Conservation (phyloP, 2,113 vertebrate genomes). For the Pachypanchax playfairii region DNA sequence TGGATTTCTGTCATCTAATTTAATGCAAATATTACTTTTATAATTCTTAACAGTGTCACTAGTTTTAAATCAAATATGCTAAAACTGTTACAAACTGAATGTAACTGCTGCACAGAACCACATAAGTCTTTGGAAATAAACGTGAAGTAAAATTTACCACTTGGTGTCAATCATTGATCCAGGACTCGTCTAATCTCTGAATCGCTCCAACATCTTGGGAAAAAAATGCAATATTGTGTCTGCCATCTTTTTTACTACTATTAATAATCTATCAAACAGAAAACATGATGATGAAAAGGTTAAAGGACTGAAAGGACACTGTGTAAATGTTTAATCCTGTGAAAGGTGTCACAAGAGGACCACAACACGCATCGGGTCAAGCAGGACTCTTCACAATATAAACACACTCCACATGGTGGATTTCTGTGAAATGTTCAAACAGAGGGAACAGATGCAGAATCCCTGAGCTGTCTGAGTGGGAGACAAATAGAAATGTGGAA, state of each 20-base stretch:
- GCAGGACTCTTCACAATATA: conserved; percentile 11
- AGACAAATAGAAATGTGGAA: conserved; percentile 2
- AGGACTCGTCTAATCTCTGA: too few relatives aligned
- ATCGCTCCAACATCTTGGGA: too few relatives aligned
- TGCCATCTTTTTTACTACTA: background rate
- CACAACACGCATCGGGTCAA: conserved; percentile 24
- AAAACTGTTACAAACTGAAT: too few relatives aligned
- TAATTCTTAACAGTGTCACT: too few relatives aligned
- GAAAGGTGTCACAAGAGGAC: conserved; percentile 16
- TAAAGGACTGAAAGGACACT: conserved; percentile 6
- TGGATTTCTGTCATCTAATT: too few relatives aligned
- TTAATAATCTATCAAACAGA: conserved; percentile 1
- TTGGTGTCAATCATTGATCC: too few relatives aligned
- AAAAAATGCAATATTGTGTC: too few relatives aligned
- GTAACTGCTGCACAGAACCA: too few relatives aligned
- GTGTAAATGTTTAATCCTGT: conserved; percentile 39
- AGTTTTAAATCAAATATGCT: too few relatives aligned
- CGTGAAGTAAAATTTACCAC: too few relatives aligned
- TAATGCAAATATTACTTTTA: too few relatives aligned
- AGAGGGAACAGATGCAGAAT: background rate
- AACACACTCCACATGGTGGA: conserved; percentile 13
- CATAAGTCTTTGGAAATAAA: too few relatives aligned
- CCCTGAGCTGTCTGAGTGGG: background rate
- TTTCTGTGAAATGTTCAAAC: conserved; percentile 1
- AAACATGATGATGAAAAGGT: background rate